Percentiles rank a stretch among this genome's conserved stretches.
phyloP scores from a whole-genome alignment of 1,140 invertebrate species.

The Armadillidium nasatum region DNA sequence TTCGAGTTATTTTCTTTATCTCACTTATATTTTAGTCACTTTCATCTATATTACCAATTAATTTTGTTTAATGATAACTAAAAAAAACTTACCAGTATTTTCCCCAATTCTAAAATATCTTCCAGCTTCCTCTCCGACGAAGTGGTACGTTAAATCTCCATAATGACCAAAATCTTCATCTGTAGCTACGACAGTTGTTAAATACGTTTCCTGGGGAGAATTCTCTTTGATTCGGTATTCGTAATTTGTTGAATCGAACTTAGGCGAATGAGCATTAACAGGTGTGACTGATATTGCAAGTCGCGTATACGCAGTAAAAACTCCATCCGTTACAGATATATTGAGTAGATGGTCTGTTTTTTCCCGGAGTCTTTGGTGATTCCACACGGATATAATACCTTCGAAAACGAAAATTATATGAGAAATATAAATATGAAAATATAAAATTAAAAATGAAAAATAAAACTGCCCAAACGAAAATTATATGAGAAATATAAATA shows the following conservation, averaged over 20 bases:
- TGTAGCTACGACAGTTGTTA: constrained; percentile 69
- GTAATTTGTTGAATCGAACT: constrained; percentile 59
- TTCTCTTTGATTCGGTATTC: constrained; percentile 82
- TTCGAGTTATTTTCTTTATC: too few relatives aligned
- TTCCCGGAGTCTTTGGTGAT: constrained; percentile 35
- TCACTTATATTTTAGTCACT: too few relatives aligned
- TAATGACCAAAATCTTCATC: constrained; percentile 81
- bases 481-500: constrained; percentile 1
- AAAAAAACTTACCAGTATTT: constrained; percentile 60
- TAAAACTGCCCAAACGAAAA: neutral
- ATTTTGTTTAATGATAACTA: too few relatives aligned
- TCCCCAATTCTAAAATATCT: constrained; percentile 72
- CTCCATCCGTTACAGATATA: constrained; percentile 58
- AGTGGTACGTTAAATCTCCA: constrained; percentile 77
- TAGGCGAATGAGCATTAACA: constrained; percentile 76
- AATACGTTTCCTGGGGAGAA: constrained; percentile 64
- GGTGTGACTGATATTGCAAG: constrained; percentile 76
- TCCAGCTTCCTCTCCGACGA: constrained; percentile 67
- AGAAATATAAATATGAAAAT: neutral
- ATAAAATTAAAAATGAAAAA: neutral
- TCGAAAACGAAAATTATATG: constrained; percentile 44
- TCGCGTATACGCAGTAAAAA: constrained; percentile 62
- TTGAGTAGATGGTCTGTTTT: constrained; percentile 56
- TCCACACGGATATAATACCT: constrained; percentile 41
- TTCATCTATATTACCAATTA: too few relatives aligned